A percentile compares a stretch with the other conserved stretches of the same genome.
Conservation (phyloP, 2,888 invertebrate genomes). For the Eucriotettix oculatus region DNA sequence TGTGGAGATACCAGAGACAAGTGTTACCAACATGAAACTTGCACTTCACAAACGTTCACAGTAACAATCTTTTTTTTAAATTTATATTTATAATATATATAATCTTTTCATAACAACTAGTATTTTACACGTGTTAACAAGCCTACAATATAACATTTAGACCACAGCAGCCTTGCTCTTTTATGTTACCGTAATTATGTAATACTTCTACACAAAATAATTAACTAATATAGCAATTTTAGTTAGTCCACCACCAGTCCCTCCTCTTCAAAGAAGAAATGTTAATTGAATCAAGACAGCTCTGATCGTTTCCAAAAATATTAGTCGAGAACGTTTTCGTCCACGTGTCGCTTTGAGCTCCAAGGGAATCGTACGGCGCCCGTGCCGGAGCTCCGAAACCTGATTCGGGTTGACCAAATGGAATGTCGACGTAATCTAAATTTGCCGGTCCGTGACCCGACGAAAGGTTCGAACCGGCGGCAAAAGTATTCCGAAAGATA, state of each 20-base stretch:
- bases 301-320: constrained; percentile 4
- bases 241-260: constrained; percentile 13
- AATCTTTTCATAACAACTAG: constrained; percentile 7
- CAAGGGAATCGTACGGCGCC: no score
- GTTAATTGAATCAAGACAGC: constrained; percentile 11
- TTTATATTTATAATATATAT: constrained; percentile 1
- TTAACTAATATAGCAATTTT: not conserved
- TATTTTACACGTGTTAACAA: constrained; percentile 9
- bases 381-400: no score
- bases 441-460: not conserved
- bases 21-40: constrained; percentile 9
- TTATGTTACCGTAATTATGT: not conserved
- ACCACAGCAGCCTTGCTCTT: constrained; percentile 13
- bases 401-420: not conserved
- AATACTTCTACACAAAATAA: not conserved
- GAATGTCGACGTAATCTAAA: constrained; percentile 7
- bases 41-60: constrained; percentile 9
- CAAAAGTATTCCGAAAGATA: not conserved
- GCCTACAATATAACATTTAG: constrained; percentile 10
- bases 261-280: constrained; percentile 9
- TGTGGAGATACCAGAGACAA: constrained; percentile 2
- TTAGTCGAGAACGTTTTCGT: no score
- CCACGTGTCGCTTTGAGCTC: no score
- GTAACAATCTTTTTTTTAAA: constrained; percentile 10
- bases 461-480: no score